Conservation (phyloP, 2,888 invertebrate species). For the Laspeyria flexula region DNA sequence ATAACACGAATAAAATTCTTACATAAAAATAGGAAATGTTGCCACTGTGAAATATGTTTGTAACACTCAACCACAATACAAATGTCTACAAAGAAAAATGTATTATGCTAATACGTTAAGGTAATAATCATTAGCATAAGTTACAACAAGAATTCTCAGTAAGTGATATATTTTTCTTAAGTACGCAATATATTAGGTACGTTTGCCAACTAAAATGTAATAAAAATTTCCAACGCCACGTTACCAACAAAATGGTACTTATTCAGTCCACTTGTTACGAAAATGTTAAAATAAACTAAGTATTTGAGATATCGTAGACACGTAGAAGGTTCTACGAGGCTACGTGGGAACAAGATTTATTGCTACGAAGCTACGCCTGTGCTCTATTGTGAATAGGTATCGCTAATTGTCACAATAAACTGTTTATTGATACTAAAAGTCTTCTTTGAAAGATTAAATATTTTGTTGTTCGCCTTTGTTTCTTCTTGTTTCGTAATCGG, state of each 20-base stretch:
- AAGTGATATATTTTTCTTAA: conserved; percentile 1
- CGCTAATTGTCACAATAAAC: conserved; percentile 49
- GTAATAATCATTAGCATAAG: background rate
- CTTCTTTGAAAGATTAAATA: conserved; percentile 34
- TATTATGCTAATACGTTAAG: background rate
- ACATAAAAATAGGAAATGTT: too few relatives aligned
- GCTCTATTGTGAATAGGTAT: conserved; percentile 49
- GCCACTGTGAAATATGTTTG: too few relatives aligned
- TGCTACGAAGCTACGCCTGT: conserved; percentile 50
- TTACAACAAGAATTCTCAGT: background rate
- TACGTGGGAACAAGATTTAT: conserved; percentile 65
- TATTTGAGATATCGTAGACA: conserved; percentile 45
- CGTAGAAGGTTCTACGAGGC: conserved; percentile 46
- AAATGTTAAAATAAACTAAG: conserved; percentile 46
- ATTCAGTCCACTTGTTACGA: conserved; percentile 28
- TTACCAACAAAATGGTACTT: conserved; percentile 26
- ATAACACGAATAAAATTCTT: too few relatives aligned
- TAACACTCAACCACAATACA: too few relatives aligned
- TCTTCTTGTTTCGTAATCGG: conserved; percentile 8
- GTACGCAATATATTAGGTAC: conserved; percentile 4
- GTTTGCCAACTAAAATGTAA: conserved; percentile 13
- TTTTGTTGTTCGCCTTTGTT: conserved; percentile 28
- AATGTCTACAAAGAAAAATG: background rate
- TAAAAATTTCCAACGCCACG: conserved; percentile 31
- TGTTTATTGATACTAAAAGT: conserved; percentile 41